Percentiles rank a stretch among this genome's conserved stretches.
Conservation (phyloP, 2,888 invertebrate species). For the Mactromeris polynyma region DNA sequence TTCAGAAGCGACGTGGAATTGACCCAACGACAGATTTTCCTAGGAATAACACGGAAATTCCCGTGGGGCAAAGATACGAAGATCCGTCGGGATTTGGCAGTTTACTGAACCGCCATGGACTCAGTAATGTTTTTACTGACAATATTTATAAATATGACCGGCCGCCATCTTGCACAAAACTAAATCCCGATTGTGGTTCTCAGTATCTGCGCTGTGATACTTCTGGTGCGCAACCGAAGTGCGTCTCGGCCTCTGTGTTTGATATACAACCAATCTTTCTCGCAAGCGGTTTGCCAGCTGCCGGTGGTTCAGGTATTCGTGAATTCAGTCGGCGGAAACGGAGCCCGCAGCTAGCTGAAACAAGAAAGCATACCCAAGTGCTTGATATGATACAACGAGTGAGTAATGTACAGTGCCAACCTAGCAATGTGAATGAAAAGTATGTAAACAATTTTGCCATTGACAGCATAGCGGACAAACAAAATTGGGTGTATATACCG, state of each 20-base stretch:
- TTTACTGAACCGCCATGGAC: conserved; percentile 65
- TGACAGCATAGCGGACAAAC: conserved; percentile 61
- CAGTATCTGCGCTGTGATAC: conserved; percentile 70
- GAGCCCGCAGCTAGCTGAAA: conserved; percentile 20
- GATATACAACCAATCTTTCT: conserved; percentile 52
- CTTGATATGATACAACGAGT: conserved; percentile 27
- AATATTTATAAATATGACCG: conserved; percentile 74
- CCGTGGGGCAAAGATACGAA: conserved; percentile 66
- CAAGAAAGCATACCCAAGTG: conserved; percentile 4
- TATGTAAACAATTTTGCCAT: conserved; percentile 66
- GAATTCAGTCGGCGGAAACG: conserved; percentile 48
- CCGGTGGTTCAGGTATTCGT: conserved; percentile 61
- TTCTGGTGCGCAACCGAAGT: conserved; percentile 62
- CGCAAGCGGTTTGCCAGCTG: conserved; percentile 54
- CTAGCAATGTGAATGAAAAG: conserved; percentile 52
- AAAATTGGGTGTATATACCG: conserved; percentile 73
- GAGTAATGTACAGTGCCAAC: conserved; percentile 43
- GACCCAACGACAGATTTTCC: conserved; percentile 73
- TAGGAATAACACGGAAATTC: conserved; percentile 49
- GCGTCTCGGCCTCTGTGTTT: conserved; percentile 73
- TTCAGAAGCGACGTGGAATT: conserved; percentile 65
- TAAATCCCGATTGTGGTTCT: conserved; percentile 67
- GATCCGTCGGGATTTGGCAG: conserved; percentile 70
- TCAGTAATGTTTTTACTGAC: conserved; percentile 73
- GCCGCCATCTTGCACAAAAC: conserved; percentile 68